Evolutionary conservation across 2,113 vertebrate genomes (phyloP).

Genomic region (Embiotoca jacksoni): DNA sequence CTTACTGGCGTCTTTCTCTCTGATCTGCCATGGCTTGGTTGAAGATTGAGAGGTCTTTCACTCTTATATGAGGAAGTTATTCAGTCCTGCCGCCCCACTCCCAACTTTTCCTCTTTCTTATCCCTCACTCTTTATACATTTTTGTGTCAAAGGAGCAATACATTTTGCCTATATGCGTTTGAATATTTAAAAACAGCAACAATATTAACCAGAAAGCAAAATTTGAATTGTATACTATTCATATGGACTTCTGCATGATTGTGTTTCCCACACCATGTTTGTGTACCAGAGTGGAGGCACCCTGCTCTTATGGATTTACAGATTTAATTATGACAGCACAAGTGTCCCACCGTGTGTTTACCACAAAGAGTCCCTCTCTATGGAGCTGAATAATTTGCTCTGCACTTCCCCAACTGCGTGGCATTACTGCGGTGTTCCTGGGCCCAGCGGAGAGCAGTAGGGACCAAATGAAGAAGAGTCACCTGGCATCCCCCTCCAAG

Average conservation of each 20-base stretch:
- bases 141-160: neutral
- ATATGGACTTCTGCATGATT: neutral
- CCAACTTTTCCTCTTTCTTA: neutral
- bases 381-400: slow-evolving; percentile 80
- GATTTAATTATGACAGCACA: slow-evolving; percentile 81
- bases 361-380: slow-evolving; percentile 75
- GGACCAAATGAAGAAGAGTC: slow-evolving; percentile 83
- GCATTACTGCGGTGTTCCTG: slow-evolving; percentile 77
- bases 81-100: slow-evolving; percentile 3
- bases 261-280: slow-evolving; percentile 58
- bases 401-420: slow-evolving; percentile 79
- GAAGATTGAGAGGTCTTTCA: slow-evolving; percentile 72
- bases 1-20: slow-evolving; percentile 65
- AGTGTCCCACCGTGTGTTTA: slow-evolving; percentile 79
- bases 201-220: slow-evolving; percentile 1
- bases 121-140: neutral
- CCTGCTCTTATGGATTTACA: slow-evolving; percentile 76
- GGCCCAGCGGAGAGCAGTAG: slow-evolving; percentile 77
- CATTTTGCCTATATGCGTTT: neutral
- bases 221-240: neutral
- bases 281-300: slow-evolving; percentile 55
- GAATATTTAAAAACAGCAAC: neutral
- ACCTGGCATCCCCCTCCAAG: slow-evolving; percentile 80
- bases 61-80: slow-evolving; percentile 57
- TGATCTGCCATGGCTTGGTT: slow-evolving; percentile 66